A percentile compares a stretch with the other conserved stretches of the same genome.
Conservation (phyloP, 2,888 invertebrate genomes). For the Villa cingulata region DNA sequence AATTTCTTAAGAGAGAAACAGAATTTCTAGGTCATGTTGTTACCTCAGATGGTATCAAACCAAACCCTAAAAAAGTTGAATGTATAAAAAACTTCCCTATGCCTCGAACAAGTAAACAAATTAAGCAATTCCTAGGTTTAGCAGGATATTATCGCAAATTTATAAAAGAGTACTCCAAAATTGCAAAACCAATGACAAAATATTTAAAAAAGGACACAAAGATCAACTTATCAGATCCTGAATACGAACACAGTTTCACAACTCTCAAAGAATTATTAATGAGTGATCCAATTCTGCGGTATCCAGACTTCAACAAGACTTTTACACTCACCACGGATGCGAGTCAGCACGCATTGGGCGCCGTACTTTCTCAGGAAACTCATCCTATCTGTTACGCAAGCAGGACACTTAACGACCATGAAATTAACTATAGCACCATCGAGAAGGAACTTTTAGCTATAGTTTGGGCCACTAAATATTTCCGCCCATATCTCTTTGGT, state of each 20-base stretch:
- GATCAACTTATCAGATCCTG: neutral
- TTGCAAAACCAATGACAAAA: conserved; percentile 1
- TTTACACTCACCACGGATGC: too few relatives aligned
- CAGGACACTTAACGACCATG: too few relatives aligned
- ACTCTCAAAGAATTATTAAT: conserved; percentile 7
- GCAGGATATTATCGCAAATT: conserved; percentile 9
- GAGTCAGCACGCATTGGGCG: too few relatives aligned
- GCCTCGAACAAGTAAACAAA: neutral
- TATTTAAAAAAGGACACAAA: neutral
- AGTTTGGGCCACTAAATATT: too few relatives aligned
- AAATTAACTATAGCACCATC: conserved; percentile 16
- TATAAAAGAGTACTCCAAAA: conserved; percentile 1
- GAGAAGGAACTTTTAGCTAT: too few relatives aligned
- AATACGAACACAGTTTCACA: conserved; percentile 6
- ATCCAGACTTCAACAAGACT: too few relatives aligned
- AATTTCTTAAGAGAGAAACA: conserved; percentile 3
- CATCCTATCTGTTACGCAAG: conserved; percentile 19
- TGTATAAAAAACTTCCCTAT: neutral
- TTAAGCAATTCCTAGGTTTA: conserved; percentile 6
- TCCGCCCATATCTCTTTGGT: too few relatives aligned
- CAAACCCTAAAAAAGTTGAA: conserved; percentile 4
- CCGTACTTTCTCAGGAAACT: conserved; percentile 20
- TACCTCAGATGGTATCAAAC: conserved; percentile 1
- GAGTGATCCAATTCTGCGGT: too few relatives aligned
- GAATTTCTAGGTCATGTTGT: conserved; percentile 5